A percentile compares a stretch with the other conserved stretches of the same genome.
Conservation (phyloP, 1,140 invertebrate genomes). For the Hylyphantes graminicola region DNA sequence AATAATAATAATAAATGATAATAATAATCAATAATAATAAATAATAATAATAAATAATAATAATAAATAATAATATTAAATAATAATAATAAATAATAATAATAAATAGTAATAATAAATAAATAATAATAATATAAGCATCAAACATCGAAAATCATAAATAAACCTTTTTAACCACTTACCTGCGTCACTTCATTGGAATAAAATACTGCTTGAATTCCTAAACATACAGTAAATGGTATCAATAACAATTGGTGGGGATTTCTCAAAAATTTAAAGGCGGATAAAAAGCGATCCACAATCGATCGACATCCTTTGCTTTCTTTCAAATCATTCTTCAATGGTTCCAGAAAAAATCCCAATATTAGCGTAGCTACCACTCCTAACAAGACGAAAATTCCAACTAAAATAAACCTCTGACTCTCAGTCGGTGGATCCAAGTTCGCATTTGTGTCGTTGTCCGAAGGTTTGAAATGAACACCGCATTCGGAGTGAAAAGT, state of each 20-base stretch:
- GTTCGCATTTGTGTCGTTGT: constrained; percentile 18
- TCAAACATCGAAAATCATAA: no score
- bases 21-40: no score
- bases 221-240: constrained; percentile 90
- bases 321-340: constrained; percentile 66
- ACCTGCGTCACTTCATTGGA: no score
- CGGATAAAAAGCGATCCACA: constrained; percentile 75
- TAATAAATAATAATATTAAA: no score
- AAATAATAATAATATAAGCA: no score
- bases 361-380: constrained; percentile 86
- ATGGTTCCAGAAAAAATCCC: constrained; percentile 86
- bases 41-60: no score
- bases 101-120: no score
- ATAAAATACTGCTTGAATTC: no score
- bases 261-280: constrained; percentile 84
- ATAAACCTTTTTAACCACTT: no score
- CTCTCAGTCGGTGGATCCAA: constrained; percentile 70
- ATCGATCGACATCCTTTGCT: constrained; percentile 78
- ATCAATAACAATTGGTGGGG: constrained; percentile 92
- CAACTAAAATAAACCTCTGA: constrained; percentile 86
- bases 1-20: no score
- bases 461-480: background rate
- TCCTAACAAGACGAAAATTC: constrained; percentile 89
- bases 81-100: no score
- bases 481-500: background rate